These are phyloP conservation scores for Meloidogyne exigua DNA, from an alignment of 1,140 invertebrate species.

Conservation along the genomic window DNA sequence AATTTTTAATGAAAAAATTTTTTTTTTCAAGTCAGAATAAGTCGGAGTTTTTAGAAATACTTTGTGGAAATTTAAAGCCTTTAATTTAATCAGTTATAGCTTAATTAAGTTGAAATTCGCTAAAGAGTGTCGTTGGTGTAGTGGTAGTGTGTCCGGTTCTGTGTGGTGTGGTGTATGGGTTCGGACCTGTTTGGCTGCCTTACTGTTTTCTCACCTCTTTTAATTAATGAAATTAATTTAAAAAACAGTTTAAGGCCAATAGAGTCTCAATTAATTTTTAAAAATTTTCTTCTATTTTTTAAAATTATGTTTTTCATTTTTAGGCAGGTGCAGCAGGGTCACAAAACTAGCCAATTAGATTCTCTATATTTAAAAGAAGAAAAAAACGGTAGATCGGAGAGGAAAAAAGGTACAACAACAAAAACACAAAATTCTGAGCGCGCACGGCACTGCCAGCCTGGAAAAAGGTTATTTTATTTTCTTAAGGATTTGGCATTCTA, in stretches of 20 bases:
- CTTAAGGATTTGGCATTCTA: background rate
- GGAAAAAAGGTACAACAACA: no score
- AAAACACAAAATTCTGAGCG: background rate
- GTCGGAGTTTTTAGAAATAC: no score
- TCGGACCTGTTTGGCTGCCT: background rate
- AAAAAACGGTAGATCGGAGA: background rate
- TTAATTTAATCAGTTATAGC: no score
- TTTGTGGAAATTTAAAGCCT: no score
- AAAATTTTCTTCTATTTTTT: background rate
- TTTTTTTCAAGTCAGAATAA: no score
- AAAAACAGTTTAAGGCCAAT: no score
- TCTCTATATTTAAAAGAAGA: background rate
- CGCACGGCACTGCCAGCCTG: slow-evolving; percentile 2
- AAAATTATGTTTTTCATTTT: background rate
- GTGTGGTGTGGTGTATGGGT: background rate
- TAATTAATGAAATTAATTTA: no score
- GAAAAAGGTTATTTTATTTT: background rate
- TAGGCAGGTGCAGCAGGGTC: background rate
- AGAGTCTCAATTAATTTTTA: no score
- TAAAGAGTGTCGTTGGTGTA: no score
- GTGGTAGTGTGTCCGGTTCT: no score
- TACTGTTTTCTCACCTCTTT: background rate
- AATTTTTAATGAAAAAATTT: no score
- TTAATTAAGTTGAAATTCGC: no score
- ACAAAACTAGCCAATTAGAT: background rate